Base-by-base conservation (phyloP, 2,888 invertebrate species). In the Athalia rosae region DNA sequence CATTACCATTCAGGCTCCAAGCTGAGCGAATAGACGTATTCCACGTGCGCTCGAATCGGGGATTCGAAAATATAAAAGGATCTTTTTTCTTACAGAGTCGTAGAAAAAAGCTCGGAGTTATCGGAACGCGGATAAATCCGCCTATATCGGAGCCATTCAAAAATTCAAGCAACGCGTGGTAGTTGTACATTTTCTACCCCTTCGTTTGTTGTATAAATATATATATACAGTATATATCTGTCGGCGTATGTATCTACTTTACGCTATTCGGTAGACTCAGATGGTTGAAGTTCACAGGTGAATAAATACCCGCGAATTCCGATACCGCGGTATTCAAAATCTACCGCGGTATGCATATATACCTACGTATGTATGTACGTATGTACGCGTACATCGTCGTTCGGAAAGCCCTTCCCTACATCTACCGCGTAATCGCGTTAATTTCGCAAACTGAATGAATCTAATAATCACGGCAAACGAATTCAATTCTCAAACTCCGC, bases 1-100 rank as follows among this genome's bases (percentile, higher is more conserved):
- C 86, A 87, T 88, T 87, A 88, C 84, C 85, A 84, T 85, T 83
- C 83, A 83, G 81, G 82, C 82, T 85, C 85, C 87, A 85, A 86
- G 86, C 82, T 81, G 85, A 86, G 85, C 84, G 85, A 86, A 86
- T 86, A 84, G 85, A 85, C 83, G 85, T 85, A 82, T 85, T 84
- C 83, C 81, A 80, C 80, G 82, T 81, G 81, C 81, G 81, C 81
- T 76, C 79, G 79, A 80, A 80, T 80, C 77, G 80, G 78, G 79
- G 67, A 53, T 67, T 53, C 41, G 50, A 9, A 28, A 50, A 53
- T 50, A 53, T 50, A 67, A 67, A 11, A 15, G 28, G 28, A 28
- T 28, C 28, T 28, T 28, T 28, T 28, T 28, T 28, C 28, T 28
- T 28, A 28, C 28, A 28, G 48, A 13, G 41, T 3, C 28, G n/a